Evolutionary conservation across 37 sponge, comb jelly and placozoan species (phyloP).

Genomic region (Corticium candelabrum): DNA sequence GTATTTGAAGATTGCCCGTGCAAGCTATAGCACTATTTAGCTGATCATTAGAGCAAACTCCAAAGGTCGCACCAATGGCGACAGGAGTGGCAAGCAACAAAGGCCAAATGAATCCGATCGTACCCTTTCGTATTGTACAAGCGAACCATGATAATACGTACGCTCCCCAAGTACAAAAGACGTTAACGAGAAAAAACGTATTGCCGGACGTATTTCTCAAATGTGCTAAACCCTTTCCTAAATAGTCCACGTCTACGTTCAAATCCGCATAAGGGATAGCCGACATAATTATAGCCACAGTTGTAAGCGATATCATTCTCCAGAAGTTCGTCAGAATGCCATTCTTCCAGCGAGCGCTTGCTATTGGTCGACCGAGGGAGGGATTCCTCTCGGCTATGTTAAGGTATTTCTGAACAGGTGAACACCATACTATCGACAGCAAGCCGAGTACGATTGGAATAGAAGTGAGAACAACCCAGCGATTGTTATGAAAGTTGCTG

Average conservation of each 20-base stretch:
- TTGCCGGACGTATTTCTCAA: background rate
- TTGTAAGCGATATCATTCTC: background rate
- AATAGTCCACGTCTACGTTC: no score
- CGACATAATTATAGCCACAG: no score
- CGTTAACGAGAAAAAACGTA: background rate
- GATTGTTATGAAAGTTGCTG: background rate
- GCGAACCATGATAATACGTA: background rate
- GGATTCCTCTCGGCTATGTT: background rate
- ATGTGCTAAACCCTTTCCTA: background rate
- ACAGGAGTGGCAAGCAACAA: background rate
- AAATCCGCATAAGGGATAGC: no score
- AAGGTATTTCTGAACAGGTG: background rate
- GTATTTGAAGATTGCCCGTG: slow-evolving; percentile 49
- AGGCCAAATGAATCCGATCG: background rate
- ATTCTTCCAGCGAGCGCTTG: background rate
- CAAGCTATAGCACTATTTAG: no score
- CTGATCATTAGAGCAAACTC: background rate
- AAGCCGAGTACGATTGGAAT: background rate
- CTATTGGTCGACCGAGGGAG: background rate
- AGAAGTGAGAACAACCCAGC: background rate
- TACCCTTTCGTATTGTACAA: background rate
- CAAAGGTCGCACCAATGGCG: background rate
- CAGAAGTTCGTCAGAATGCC: background rate
- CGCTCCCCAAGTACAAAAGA: background rate
- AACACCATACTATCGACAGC: background rate